Percentiles rank a stretch among this genome's conserved stretches.
phyloP scores from a whole-genome alignment of 2,888 invertebrate genomes.

The Sinelater perroti region DNA sequence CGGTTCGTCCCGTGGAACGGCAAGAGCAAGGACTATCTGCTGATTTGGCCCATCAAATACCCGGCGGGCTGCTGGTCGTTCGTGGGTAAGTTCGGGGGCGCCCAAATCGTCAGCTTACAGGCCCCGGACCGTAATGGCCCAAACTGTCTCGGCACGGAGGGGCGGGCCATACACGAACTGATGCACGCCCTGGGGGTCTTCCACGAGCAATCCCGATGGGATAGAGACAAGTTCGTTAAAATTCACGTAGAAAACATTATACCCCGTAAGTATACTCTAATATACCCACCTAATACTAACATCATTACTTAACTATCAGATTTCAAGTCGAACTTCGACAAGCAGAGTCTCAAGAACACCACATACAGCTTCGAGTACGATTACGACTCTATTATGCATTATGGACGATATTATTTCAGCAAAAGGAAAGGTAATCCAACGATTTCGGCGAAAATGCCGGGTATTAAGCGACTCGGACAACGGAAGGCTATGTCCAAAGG shows the following conservation, averaged over 20 bases:
- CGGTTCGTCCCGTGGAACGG: slow-evolving; percentile 73
- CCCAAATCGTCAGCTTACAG: slow-evolving; percentile 76
- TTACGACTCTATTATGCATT: slow-evolving; percentile 83
- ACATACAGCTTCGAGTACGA: slow-evolving; percentile 77
- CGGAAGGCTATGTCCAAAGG: slow-evolving; percentile 70
- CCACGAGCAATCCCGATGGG: slow-evolving; percentile 81
- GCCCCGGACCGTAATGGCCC: slow-evolving; percentile 68
- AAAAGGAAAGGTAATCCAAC: slow-evolving; percentile 69
- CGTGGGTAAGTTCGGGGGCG: slow-evolving; percentile 77
- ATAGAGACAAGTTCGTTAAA: slow-evolving; percentile 75
- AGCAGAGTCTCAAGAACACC: slow-evolving; percentile 70
- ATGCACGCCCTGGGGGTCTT: slow-evolving; percentile 85
- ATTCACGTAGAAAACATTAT: slow-evolving; percentile 75
- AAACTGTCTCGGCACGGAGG: slow-evolving; percentile 73
- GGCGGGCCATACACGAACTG: slow-evolving; percentile 81
- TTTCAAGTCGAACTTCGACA: slow-evolving; percentile 71
- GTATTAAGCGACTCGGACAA: slow-evolving; percentile 67
- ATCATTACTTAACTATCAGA: slow-evolving; percentile 52
- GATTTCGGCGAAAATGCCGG: slow-evolving; percentile 67
- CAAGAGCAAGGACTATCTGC: slow-evolving; percentile 68
- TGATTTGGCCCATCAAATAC: slow-evolving; percentile 73
- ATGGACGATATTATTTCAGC: slow-evolving; percentile 73
- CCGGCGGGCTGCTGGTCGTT: slow-evolving; percentile 80
- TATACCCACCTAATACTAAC: no score
- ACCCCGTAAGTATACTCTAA: slow-evolving; percentile 64